Evolutionary conservation across 2,797 vertebrate species (phyloP).

Genomic region (Thamnophis elegans): DNA sequence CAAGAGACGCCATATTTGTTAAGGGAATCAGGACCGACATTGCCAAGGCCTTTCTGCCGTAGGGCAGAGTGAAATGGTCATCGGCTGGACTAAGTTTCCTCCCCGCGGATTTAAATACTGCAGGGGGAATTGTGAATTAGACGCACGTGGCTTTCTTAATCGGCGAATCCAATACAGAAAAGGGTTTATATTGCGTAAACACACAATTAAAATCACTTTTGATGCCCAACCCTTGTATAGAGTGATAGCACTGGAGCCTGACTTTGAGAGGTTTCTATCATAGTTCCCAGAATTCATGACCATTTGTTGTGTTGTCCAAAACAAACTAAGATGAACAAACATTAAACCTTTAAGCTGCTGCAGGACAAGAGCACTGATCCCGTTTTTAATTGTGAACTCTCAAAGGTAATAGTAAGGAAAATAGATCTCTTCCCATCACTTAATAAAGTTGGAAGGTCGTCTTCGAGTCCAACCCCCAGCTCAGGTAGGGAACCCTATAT

Average conservation of each 20-base stretch:
- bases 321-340: background rate
- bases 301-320: background rate
- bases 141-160: background rate
- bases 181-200: background rate
- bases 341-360: background rate
- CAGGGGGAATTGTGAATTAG: background rate
- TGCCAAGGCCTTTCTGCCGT: background rate
- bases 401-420: background rate
- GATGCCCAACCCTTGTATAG: background rate
- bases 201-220: background rate
- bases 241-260: background rate
- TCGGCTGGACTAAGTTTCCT: background rate
- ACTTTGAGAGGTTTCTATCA: background rate
- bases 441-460: background rate
- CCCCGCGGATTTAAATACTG: background rate
- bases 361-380: background rate
- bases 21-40: background rate
- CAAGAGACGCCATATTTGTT: constrained; percentile 14
- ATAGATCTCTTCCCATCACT: background rate
- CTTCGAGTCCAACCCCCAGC: too few species aligned
- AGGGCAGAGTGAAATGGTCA: background rate
- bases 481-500: background rate
- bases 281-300: background rate
- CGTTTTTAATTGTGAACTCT: background rate
- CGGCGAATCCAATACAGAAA: background rate